Base-by-base conservation (phyloP, 2,888 invertebrate species). In the Eilema caniola region DNA sequence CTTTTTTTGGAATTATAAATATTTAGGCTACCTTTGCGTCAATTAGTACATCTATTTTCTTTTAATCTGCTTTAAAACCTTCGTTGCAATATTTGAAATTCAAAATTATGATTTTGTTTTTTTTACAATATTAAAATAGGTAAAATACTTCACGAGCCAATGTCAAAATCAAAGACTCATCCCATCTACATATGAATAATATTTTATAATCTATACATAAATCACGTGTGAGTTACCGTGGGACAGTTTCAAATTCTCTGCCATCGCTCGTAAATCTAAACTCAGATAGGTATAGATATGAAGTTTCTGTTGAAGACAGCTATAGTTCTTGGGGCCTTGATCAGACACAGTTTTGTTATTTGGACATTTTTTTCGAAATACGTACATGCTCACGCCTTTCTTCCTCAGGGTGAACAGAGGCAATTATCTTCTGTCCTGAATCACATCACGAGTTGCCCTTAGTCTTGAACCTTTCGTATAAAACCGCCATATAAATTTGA, bases 221-320 rank as follows among this genome's bases (percentile, higher is more conserved):
- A 80, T 81, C 75, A 75, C 66, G 28, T 12, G 16, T 64, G 16
- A 75, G 53, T 64, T 80, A 75, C 69, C 47, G 68, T 69, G 74
- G 41, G 80, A 74, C 70, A 66, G 67, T 80, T 80, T 81, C 83
- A 77, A 66, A 70, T 64, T 68, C 59, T 41, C 57, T 53, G 33
- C 33, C 24, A 66, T 20, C 37, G 47, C 77, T 83, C 85, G 72
- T 89, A 89, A 90, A 89, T 90, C 83, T 85, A 78, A 73, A 69
- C 66, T 60, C 33, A 75, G 76, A 83, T 78, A 66, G 75, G 83
- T 77, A 66, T 65, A 77, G 74, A 69, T 80, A 67, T 77, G 68
- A 78, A 76, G 79, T 82, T 85, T 72, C 76, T 68, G 47, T 65
- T 2, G 5, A 5, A 68, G 62, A 31, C 33, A 62, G 8, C 33